Conservation (phyloP, 1,140 invertebrate genomes). For the Stegodyphus mimosarum region DNA sequence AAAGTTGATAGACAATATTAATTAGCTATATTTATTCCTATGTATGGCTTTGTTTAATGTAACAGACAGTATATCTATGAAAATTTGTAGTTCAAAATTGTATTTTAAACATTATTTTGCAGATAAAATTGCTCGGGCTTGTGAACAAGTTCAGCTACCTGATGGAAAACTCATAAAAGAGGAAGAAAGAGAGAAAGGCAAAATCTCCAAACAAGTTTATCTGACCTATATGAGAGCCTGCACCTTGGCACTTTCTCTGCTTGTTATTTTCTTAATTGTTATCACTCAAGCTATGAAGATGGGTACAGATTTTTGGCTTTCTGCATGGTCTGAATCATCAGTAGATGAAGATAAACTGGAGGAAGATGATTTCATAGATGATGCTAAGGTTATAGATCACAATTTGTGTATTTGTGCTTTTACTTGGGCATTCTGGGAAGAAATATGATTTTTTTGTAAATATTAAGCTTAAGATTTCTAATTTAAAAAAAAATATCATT, state of each 20-base stretch:
- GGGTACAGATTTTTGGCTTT: conserved; percentile 64
- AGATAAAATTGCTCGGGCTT: conserved; percentile 42
- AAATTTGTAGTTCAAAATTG: no score
- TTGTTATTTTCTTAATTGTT: conserved; percentile 72
- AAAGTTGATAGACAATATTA: no score
- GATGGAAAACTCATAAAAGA: conserved; percentile 67
- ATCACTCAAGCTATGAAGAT: conserved; percentile 64
- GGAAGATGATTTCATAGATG: conserved; percentile 15
- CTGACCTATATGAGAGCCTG: conserved; percentile 75
- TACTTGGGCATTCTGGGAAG: no score
- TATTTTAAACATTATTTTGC: conserved; percentile 2
- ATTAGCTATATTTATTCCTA: no score
- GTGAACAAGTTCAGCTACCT: conserved; percentile 46
- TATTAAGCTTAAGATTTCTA: no score
- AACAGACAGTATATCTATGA: no score
- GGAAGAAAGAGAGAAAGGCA: conserved; percentile 75
- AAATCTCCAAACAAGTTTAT: conserved; percentile 75
- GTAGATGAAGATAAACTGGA: neutral
- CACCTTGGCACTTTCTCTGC: conserved; percentile 71
- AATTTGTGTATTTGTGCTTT: no score
- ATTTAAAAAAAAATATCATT: no score
- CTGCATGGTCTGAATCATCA: conserved; percentile 63
- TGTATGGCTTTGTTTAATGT: no score
- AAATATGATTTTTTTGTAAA: no score
- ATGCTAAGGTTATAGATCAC: neutral